Base-by-base conservation (phyloP, 1,140 invertebrate genomes). In the Asobara japonica region DNA sequence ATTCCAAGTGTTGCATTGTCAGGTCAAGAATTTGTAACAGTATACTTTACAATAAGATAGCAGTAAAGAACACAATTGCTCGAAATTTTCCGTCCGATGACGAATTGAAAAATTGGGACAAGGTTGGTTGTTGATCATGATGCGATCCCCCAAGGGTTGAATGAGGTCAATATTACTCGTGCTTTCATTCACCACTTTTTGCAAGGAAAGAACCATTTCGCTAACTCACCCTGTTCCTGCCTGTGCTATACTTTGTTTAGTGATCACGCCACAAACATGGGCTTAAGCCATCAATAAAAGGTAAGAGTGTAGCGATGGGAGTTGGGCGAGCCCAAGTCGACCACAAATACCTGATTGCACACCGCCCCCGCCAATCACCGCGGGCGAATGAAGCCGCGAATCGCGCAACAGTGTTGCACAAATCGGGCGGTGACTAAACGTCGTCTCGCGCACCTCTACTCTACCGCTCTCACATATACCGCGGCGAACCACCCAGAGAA, bases 291-390 rank as follows among this genome's bases (percentile, higher is more conserved):
- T 45, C 41, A 45, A 18, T 45, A 45, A 45, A 8, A 2, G 2
- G 2, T 38, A 38, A 38, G 10, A 18, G n/a, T 45, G n/a, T 13
- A 6, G 29, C 18, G 36, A 61, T 33, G 29, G 11, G 20, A 81
- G 79, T 80, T 83, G 48, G 72, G 82, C 83, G 84, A 85, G 82
- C 77, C 80, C 82, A 30, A 8, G 60, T 30, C 4, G 80, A 82
- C 83, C 82, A 82, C 81, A 81, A 79, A 83, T 82, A 85, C 84
- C 84, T 86, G 80, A 67, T 45, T 71, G 76, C 72, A 83, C 71
- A 71, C 82, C 85, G 85, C 85, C 85, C 84, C 82, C 85, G 79
- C 83, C 85, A 86, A 85, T 86, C 76, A 74, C 78, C 78, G 80
- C 65, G 79, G 76, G 79, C 83, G 84, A 84, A 83, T 84, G 81